These are phyloP conservation scores for Steinernema hermaphroditum DNA, from an alignment of 2,888 invertebrate species.

Conservation along the genomic window DNA sequence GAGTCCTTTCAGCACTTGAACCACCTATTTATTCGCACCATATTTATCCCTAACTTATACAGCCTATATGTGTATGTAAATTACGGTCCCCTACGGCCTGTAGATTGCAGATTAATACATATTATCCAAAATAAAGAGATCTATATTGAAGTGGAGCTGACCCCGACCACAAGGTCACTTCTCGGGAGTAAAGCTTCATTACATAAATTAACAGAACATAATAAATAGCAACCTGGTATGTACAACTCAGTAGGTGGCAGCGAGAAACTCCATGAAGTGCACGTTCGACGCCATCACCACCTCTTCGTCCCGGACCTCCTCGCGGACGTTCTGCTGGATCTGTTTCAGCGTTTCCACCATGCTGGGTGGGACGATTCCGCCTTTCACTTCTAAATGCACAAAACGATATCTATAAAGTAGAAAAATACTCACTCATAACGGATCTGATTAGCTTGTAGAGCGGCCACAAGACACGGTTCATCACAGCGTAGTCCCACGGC, in stretches of 20 bases:
- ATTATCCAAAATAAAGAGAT: conserved; percentile 19
- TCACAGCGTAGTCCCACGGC: not conserved
- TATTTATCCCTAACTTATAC: conserved; percentile 15
- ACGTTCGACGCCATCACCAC: not conserved
- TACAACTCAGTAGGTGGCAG: too few relatives aligned
- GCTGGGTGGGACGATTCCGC: not conserved
- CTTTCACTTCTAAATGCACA: not conserved
- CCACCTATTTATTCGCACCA: conserved; percentile 25
- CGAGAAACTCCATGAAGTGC: not conserved
- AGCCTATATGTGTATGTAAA: conserved; percentile 5
- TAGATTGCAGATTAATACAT: conserved; percentile 1
- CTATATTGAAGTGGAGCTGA: not conserved
- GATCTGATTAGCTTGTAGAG: not conserved
- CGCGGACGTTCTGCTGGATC: not conserved
- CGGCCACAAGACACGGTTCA: conserved; percentile 1
- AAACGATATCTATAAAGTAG: not conserved
- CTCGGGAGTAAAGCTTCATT: too few relatives aligned
- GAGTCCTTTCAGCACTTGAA: not conserved
- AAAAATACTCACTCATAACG: not conserved
- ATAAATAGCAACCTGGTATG: too few relatives aligned
- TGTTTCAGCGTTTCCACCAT: not conserved
- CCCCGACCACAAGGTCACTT: too few relatives aligned
- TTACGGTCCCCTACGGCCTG: conserved; percentile 12
- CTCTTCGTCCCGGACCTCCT: not conserved
- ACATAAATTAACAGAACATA: too few relatives aligned